These are phyloP conservation scores for Salarias fasciatus DNA, from an alignment of 2,797 vertebrate genomes.

Conservation along the genomic window DNA sequence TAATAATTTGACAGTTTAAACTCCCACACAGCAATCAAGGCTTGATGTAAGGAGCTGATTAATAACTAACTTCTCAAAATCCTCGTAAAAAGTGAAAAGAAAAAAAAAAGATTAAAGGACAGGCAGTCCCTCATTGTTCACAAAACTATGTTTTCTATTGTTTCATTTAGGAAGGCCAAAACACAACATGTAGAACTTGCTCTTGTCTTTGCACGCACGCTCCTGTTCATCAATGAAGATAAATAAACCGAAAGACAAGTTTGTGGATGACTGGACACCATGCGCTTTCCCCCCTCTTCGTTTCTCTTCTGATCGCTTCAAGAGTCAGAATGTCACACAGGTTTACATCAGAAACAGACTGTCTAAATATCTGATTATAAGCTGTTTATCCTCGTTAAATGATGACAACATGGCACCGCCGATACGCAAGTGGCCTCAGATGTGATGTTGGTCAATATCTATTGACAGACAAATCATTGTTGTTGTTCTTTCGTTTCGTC, in stretches of 20 bases:
- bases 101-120: slow-evolving; percentile 18
- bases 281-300: background rate
- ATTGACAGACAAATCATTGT: slow-evolving; percentile 84
- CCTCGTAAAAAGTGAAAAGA: slow-evolving; percentile 31
- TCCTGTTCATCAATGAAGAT: slow-evolving; percentile 13
- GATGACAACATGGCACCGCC: slow-evolving; percentile 78
- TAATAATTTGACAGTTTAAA: slow-evolving; percentile 69
- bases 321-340: slow-evolving; percentile 59
- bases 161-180: slow-evolving; percentile 2
- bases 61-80: slow-evolving; percentile 49
- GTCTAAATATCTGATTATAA: slow-evolving; percentile 80
- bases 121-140: slow-evolving; percentile 4
- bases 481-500: slow-evolving; percentile 81
- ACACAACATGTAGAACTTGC: background rate
- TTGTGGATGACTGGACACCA: background rate
- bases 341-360: slow-evolving; percentile 71
- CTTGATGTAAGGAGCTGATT: slow-evolving; percentile 63
- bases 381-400: slow-evolving; percentile 81
- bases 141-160: too few species aligned
- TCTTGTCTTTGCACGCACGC: background rate
- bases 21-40: slow-evolving; percentile 52
- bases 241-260: slow-evolving; percentile 28
- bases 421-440: slow-evolving; percentile 77
- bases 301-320: slow-evolving; percentile 19
- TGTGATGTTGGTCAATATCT: slow-evolving; percentile 80